These are phyloP conservation scores for Coregonus ussuriensis DNA, from an alignment of 2,797 vertebrate species.

Conservation along the genomic window DNA sequence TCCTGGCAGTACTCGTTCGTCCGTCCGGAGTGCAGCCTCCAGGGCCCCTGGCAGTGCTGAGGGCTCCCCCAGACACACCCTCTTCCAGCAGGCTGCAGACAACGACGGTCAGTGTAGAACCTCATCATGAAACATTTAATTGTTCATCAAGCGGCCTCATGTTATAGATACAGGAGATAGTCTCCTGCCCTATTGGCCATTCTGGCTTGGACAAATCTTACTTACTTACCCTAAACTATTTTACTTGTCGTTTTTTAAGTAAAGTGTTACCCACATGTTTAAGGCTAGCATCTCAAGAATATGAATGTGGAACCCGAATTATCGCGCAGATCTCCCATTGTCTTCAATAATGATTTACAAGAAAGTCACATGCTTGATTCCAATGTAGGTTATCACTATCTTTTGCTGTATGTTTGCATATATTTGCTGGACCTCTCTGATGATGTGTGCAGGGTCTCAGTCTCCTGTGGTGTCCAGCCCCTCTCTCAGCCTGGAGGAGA, in stretches of 20 bases:
- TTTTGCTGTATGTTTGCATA: not conserved
- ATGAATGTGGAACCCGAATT: not conserved
- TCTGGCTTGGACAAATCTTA: too few species aligned
- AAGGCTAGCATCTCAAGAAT: too few species aligned
- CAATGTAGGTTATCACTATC: not conserved
- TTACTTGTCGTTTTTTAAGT: too few species aligned
- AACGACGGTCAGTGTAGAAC: slow-evolving; percentile 70
- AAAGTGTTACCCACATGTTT: too few species aligned
- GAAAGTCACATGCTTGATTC: not conserved
- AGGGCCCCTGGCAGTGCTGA: slow-evolving; percentile 72
- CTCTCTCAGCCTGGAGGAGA: slow-evolving; percentile 72
- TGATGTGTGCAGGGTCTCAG: slow-evolving; percentile 63
- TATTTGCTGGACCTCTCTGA: slow-evolving; percentile 1
- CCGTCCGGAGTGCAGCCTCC: slow-evolving; percentile 47
- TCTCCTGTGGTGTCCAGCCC: slow-evolving; percentile 69
- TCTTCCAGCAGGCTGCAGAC: slow-evolving; percentile 40
- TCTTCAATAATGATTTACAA: not conserved
- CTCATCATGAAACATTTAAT: not conserved
- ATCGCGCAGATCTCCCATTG: not conserved
- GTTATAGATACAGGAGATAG: too few species aligned
- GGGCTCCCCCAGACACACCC: slow-evolving; percentile 70
- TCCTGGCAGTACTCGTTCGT: slow-evolving; percentile 75
- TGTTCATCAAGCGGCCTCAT: too few species aligned
- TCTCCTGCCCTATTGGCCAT: too few species aligned
- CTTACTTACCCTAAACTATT: too few species aligned